Evolutionary conservation across 2,113 vertebrate genomes (phyloP), one percentile per base, ranked within the genome.

Genomic region (Anas platyrhynchos): DNA sequence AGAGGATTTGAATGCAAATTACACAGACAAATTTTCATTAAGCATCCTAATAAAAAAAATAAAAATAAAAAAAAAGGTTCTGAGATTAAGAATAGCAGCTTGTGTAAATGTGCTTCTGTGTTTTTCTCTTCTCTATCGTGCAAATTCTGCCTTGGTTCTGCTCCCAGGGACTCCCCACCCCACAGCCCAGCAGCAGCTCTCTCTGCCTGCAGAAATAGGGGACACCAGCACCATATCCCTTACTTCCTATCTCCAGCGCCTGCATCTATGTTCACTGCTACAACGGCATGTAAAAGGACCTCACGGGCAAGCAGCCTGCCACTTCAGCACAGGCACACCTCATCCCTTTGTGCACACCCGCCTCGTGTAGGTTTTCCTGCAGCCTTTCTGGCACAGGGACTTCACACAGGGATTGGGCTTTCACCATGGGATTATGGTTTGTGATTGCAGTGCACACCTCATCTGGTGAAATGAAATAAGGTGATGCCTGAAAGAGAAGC

Each of bases 251-350:
- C 76, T 73, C 58, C 32, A 56, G 3, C 16, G 8, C 27, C 22
- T 43, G 29, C 0, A 0, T 43, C 79, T 46, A 17, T 6, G 23
- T 10, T 56, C 4, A 0, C 27, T 10, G 20, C 54, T 65, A 41
- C 21, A 38, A 2, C 1, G 9, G 79, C 22, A 27, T 1, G 3
- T 36, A 22, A 44, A 36, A 17, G 18, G 7, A 65, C 27, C 36
- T 59, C 2, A 0, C 29, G 46, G 46, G 27, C 36, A 21, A 71
- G 61, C 46, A 54, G n/a, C 31, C 26, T 63, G 36, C 3, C 8
- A 34, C 50, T 0, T 0, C 0, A 0, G 1, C 2, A 7, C n/a
- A 58, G 26, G 6, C 34, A 8, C 11, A 13, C 21, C 16, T 52
- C 1, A 0, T 31, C 56, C 36, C 21, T 32, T 63, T 36, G 52